phyloP scores from a whole-genome alignment of 2,113 vertebrate species.

The Opisthocomus hoazin region DNA sequence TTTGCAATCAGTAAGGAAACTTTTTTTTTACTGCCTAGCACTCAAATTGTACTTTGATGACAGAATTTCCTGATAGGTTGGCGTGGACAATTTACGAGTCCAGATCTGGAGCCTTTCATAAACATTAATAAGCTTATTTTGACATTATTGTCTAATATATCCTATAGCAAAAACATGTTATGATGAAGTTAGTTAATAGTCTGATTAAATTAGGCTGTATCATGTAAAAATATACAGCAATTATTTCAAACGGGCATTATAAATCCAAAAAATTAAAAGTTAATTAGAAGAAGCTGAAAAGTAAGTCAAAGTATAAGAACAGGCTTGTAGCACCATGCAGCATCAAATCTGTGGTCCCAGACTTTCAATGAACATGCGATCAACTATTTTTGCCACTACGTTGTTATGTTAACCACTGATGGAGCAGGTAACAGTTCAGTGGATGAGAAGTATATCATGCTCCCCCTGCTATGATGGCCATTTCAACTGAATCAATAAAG shows the following conservation, averaged over 20 bases:
- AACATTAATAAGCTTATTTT: not conserved
- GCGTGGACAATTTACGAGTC: not conserved
- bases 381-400: too few relatives aligned
- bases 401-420: not conserved
- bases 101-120: not conserved
- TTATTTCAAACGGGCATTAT: not conserved
- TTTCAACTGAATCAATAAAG: not conserved
- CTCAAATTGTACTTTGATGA: not conserved
- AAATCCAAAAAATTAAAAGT: not conserved
- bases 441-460: not conserved
- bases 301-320: not conserved
- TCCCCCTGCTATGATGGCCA: not conserved
- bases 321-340: accelerated
- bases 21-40: not conserved
- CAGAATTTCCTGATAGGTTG: not conserved
- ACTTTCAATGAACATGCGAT: not conserved
- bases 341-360: not conserved
- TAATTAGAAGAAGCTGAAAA: not conserved
- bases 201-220: not conserved
- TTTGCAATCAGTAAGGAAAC: not conserved
- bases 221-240: not conserved
- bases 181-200: not conserved
- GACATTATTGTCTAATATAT: not conserved
- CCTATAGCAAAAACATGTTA: not conserved
- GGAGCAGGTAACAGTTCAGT: not conserved